phyloP scores from a whole-genome alignment of 2,888 invertebrate genomes.

The Campoplex capitator region DNA sequence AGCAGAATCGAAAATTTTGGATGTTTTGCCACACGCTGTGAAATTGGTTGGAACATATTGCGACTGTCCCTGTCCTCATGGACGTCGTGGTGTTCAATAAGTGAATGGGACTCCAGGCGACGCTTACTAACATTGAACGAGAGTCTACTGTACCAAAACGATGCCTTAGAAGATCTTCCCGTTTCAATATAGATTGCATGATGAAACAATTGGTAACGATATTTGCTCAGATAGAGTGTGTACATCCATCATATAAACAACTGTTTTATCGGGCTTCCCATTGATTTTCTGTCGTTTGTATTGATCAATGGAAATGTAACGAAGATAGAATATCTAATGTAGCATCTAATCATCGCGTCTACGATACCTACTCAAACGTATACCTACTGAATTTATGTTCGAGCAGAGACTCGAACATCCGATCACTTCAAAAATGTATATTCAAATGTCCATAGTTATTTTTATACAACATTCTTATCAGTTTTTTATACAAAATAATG shows the following conservation, averaged over 20 bases:
- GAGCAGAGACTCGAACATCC: background rate
- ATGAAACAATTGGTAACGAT: constrained; percentile 43
- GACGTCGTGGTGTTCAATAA: constrained; percentile 55
- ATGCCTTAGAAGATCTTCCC: constrained; percentile 52
- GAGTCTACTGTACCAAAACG: constrained; percentile 18
- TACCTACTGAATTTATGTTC: background rate
- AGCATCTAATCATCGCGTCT: background rate
- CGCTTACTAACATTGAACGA: background rate
- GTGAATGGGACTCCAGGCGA: background rate
- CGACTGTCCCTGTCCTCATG: constrained; percentile 75
- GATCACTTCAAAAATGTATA: background rate
- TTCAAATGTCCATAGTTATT: background rate
- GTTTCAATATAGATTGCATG: constrained; percentile 15
- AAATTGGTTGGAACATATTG: constrained; percentile 77
- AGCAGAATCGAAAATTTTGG: constrained; percentile 65
- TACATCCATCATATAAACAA: constrained; percentile 8
- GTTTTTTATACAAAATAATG: background rate
- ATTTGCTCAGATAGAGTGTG: background rate
- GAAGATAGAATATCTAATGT: background rate
- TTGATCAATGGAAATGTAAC: constrained; percentile 3
- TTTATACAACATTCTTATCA: background rate
- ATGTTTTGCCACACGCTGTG: constrained; percentile 75
- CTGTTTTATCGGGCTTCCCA: constrained; percentile 60
- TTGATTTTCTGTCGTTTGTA: constrained; percentile 40
- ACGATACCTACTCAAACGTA: background rate